A percentile compares a stretch with the other conserved stretches of the same genome.
These are phyloP conservation scores for Steinernema hermaphroditum DNA, from an alignment of 2,888 invertebrate species.

Conservation along the genomic window DNA sequence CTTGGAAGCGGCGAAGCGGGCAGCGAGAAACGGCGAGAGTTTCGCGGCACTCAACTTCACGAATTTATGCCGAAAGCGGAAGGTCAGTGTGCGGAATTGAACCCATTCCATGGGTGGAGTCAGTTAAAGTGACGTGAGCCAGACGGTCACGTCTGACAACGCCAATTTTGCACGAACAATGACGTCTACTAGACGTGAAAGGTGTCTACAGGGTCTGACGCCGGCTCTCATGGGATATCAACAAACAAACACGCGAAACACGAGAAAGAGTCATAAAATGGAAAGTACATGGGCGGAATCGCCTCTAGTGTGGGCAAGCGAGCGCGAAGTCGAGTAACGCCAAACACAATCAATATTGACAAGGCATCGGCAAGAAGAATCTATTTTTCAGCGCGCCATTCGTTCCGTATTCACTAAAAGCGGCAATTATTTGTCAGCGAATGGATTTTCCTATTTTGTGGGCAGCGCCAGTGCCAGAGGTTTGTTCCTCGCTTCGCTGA, in stretches of 20 bases:
- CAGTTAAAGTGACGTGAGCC: neutral
- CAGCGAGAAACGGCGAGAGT: neutral
- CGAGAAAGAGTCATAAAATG: neutral
- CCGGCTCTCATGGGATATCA: neutral
- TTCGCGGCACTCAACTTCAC: neutral
- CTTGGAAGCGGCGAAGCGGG: neutral
- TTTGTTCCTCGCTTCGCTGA: conserved; percentile 38
- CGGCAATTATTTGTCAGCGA: neutral
- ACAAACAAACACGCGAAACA: neutral
- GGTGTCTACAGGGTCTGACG: too few species aligned
- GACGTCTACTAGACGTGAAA: neutral
- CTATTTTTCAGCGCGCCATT: too few species aligned
- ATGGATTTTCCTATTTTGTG: neutral
- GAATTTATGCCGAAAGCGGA: too few species aligned
- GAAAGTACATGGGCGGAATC: neutral
- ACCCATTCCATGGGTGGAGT: neutral
- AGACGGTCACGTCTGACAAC: neutral
- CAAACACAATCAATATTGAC: neutral
- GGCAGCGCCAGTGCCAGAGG: conserved; percentile 32
- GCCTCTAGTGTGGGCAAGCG: neutral
- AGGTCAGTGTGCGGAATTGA: too few species aligned
- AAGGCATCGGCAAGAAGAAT: neutral
- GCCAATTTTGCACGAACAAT: neutral
- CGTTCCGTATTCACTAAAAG: neutral
- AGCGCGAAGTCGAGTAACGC: neutral